Base-by-base conservation (phyloP, 2,888 invertebrate genomes). In the Hydrotaea cyrtoneurina region DNA sequence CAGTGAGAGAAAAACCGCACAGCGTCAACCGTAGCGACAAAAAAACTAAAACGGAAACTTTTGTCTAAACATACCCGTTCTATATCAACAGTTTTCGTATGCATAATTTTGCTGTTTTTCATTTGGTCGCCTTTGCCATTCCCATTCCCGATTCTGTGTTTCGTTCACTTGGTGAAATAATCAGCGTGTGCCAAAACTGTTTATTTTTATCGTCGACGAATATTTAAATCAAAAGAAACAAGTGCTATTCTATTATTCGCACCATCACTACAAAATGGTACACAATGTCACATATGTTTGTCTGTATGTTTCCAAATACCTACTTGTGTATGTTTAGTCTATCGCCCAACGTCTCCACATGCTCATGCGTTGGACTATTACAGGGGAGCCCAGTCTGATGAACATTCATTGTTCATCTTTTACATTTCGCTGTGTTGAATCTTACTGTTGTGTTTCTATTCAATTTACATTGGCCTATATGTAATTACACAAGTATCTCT, bases 111-210 rank as follows among this genome's bases (percentile, higher is more conserved):
- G 66, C 13, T 21, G 11, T 36, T 43, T 36, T 43, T 43, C 43
- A 21, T 3, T 17, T 53, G 23, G 76, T 43, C 55, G 17, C 36
- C 23, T 46, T 75, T 75, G 17, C 13, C 5, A n/a, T 31, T 69
- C 5, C 21, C 21, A 13, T 66, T 66, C 13, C 23, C 43, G 15
- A 15, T 72, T 31, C 26, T 26, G 17, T 53, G 66, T 46, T 19
- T 73, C 2, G 17, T 43, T 31, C 55, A 19, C 73, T 74, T 39
- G 36, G 31, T 21, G 39, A 50, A n/a, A 57, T 26, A 78, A 53
- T 73, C 62, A 77, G 79, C 84, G 79, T 82, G 75, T 82, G 84
- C 82, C 84, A 82, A 85, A 78, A 85, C 62, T 69, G 21, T 79
- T 76, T 84, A 84, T 81, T 84, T 82, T 84, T 66, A 75, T 82